Percentiles rank a stretch among this genome's conserved stretches.
phyloP scores from a whole-genome alignment of 2,888 invertebrate genomes.

The Cerastoderma edule region DNA sequence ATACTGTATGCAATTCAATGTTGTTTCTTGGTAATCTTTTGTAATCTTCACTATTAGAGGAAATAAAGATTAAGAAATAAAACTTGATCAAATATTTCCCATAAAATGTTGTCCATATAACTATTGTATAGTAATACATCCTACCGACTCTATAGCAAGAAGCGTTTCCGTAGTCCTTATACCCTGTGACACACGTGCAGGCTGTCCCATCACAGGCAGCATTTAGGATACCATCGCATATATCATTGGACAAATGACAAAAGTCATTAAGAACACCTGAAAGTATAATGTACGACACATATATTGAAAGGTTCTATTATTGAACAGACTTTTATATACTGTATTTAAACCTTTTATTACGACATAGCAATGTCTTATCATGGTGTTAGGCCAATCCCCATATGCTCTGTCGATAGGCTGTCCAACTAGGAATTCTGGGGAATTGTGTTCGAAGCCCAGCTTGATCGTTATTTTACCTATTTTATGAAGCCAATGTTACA shows the following conservation, averaged over 20 bases:
- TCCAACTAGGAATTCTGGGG: background rate
- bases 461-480: background rate
- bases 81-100: no score
- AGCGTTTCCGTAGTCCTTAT: slow-evolving; percentile 23
- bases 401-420: background rate
- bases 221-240: slow-evolving; percentile 31
- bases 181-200: slow-evolving; percentile 36
- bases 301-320: background rate
- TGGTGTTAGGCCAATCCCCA: background rate
- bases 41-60: no score
- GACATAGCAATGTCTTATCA: background rate
- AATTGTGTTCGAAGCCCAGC: background rate
- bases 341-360: background rate
- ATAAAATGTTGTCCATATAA: no score
- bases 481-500: no score
- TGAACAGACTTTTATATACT: background rate
- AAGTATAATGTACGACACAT: background rate
- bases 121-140: no score
- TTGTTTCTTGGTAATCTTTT: no score
- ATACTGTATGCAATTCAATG: no score
- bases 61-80: no score
- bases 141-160: slow-evolving; percentile 35
- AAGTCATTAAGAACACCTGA: slow-evolving; percentile 36
- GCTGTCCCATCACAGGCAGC: slow-evolving; percentile 33
- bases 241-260: slow-evolving; percentile 23